Conservation (phyloP, 2,797 vertebrate genomes). For the Arvicola amphibius region DNA sequence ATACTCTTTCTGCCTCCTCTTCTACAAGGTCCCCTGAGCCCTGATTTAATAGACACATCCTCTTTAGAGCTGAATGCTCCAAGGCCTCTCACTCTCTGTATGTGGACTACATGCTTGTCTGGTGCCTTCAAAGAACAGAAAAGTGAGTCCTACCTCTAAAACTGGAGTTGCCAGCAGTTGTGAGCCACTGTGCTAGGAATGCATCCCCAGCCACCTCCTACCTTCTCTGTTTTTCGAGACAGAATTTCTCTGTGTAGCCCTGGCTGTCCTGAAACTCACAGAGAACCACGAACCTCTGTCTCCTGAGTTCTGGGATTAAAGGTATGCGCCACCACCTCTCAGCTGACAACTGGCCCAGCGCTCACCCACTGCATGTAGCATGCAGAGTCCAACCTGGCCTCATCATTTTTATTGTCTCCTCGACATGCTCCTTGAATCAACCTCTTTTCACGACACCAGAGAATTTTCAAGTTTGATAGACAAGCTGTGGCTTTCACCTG, state of each 20-base stretch:
- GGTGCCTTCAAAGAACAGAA: background rate
- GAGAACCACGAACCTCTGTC: background rate
- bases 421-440: background rate
- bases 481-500: background rate
- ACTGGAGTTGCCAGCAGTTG: background rate
- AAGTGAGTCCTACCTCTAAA: background rate
- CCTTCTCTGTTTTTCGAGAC: background rate
- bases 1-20: background rate
- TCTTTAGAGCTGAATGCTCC: background rate
- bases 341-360: background rate
- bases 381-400: background rate
- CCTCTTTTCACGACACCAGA: background rate
- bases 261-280: background rate
- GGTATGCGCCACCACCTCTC: accelerated
- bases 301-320: background rate
- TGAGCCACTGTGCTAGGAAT: too few relatives aligned
- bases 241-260: background rate
- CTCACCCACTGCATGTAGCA: background rate
- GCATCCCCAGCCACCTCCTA: background rate
- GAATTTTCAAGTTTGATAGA: background rate
- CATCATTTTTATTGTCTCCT: background rate
- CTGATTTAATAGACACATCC: background rate
- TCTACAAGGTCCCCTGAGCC: background rate
- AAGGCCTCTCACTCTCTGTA: background rate
- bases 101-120: background rate